Percentiles rank a stretch among this genome's conserved stretches.
These are phyloP conservation scores for Caenorhabditis tropicalis DNA, from an alignment of 1,140 invertebrate genomes.

Conservation along the genomic window DNA sequence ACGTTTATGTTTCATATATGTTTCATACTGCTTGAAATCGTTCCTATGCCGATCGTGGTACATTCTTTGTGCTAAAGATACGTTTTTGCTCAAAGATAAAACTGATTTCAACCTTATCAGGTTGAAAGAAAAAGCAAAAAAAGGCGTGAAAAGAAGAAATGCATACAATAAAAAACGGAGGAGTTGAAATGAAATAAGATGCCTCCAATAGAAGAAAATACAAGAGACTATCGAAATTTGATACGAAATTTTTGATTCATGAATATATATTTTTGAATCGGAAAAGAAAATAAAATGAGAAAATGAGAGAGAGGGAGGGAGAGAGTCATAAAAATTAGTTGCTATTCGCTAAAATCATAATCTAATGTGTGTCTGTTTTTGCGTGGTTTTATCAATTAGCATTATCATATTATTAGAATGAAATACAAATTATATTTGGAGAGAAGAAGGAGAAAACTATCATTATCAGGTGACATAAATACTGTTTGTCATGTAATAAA, in stretches of 20 bases:
- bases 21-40: slow-evolving; percentile 35
- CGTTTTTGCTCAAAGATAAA: background rate
- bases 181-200: background rate
- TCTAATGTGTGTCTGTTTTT: slow-evolving; percentile 34
- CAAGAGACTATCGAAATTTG: background rate
- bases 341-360: background rate
- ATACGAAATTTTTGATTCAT: slow-evolving; percentile 36
- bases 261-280: background rate
- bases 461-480: background rate
- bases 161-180: slow-evolving; percentile 21
- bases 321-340: background rate
- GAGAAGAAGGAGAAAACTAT: background rate
- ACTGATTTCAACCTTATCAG: background rate
- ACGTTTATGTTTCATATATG: slow-evolving; percentile 36
- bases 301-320: background rate
- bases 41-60: slow-evolving; percentile 12
- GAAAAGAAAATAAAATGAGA: background rate
- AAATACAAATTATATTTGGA: background rate
- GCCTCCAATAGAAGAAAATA: background rate
- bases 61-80: background rate
- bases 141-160: slow-evolving; percentile 30
- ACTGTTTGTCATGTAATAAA: background rate
- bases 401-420: background rate
- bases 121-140: too few species aligned
- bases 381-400: background rate